phyloP scores from a whole-genome alignment of 2,888 invertebrate species.

The Acronicta leporina region DNA sequence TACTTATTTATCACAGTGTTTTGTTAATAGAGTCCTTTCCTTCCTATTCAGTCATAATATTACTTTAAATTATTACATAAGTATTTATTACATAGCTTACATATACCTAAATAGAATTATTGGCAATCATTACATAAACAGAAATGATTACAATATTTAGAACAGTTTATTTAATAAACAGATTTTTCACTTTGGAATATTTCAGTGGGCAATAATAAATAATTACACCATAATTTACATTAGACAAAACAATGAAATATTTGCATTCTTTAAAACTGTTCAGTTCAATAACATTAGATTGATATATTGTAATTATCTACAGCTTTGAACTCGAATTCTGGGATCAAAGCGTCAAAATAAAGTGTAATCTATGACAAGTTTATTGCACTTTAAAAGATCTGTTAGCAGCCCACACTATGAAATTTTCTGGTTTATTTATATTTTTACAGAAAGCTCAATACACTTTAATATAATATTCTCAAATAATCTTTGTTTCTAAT shows the following conservation, averaged over 20 bases:
- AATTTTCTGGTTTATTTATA: conserved; percentile 15
- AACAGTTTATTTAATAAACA: no score
- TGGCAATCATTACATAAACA: no score
- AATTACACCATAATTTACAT: conserved; percentile 32
- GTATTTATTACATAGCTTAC: no score
- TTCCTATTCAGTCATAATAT: no score
- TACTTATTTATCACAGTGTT: no score
- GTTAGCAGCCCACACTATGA: conserved; percentile 30
- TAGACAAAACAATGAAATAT: conserved; percentile 25
- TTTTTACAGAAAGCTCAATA: conserved; percentile 1
- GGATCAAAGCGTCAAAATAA: conserved; percentile 52
- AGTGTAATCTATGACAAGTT: conserved; percentile 38
- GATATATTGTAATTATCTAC: conserved; percentile 33
- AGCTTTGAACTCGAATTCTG: conserved; percentile 44
- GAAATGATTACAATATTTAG: no score
- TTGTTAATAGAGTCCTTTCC: no score
- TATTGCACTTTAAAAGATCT: conserved; percentile 48
- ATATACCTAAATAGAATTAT: no score
- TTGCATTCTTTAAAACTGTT: conserved; percentile 46
- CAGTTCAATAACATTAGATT: conserved; percentile 30
- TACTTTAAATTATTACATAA: no score
- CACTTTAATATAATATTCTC: background rate
- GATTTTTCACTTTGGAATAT: background rate
- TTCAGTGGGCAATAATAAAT: conserved; percentile 16
- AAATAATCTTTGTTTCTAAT: conserved; percentile 1